A percentile compares a stretch with the other conserved stretches of the same genome.
Evolutionary conservation across 2,797 vertebrate genomes (phyloP).

Genomic region (Dendrocincla fuliginosa): DNA sequence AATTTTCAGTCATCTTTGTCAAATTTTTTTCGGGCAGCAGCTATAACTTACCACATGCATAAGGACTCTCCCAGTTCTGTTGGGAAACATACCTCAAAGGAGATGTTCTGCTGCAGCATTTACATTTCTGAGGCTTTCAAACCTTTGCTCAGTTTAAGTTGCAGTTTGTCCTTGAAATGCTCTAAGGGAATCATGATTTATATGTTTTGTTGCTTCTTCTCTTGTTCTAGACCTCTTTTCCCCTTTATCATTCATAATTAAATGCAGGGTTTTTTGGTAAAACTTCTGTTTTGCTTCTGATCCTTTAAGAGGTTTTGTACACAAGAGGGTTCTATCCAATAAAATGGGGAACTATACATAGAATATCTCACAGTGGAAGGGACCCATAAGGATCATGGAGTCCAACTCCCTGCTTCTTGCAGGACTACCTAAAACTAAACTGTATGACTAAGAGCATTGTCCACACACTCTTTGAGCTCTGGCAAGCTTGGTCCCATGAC

Average conservation of each 20-base stretch:
- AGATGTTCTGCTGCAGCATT: background rate
- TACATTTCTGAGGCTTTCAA: background rate
- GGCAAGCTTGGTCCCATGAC: background rate
- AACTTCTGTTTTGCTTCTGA: background rate
- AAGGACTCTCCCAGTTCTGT: background rate
- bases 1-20: background rate
- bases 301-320: background rate
- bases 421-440: background rate
- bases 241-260: background rate
- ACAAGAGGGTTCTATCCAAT: background rate
- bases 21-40: background rate
- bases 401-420: background rate
- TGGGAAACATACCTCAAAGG: background rate
- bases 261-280: background rate
- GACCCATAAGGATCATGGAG: background rate
- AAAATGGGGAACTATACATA: background rate
- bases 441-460: accelerated
- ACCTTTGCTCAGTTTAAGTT: background rate
- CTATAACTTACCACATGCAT: background rate
- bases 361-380: background rate
- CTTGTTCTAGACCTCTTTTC: background rate
- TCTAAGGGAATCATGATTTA: background rate
- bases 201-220: background rate
- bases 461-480: background rate
- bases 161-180: background rate